Base-by-base conservation (phyloP, 2,113 vertebrate species). In the Gymnarchus niloticus region DNA sequence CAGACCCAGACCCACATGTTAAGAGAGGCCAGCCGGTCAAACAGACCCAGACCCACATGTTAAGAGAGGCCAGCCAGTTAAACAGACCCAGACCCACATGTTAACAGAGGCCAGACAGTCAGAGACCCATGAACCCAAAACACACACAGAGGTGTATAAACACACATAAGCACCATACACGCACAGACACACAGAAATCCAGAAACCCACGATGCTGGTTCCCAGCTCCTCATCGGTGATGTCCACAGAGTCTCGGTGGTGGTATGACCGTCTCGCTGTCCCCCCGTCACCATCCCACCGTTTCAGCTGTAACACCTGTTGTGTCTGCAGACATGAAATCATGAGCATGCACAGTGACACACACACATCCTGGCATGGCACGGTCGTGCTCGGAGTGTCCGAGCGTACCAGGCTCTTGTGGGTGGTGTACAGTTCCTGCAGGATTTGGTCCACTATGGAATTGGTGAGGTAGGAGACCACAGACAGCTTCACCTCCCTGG, bases 191-290 rank as follows among this genome's bases (percentile, higher is more conserved):
- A 76, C 44, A 86, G 28, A 84, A 51, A 69, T 46, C 61, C 83
- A 83, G 44, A 85, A 41, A 91, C 93, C 93, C 87, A 94, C 93
- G 59, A 94, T 94, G 91, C 92, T 93, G 89, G 91, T 92, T 87
- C 92, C 76, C 83, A 94, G 89, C 90, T 94, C 93, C 83, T 94
- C 93, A 2, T 94, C 93, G 7, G 93, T 94, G 89, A 94, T 92
- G 83, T 94, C 93, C 91, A 93, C 90, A 76, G 93, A 94, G 90
- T 94, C 92, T 87, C 92, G 88, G 88, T 93, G 91, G 87, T 92
- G 88, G 92, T 94, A 92, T 19, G 91, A 92, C 83, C 92, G 90
- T 89, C 92, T 92, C 2, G 88, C 89, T 0, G 90, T 91, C 69
- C 91, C 93, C 0, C 91, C 92, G 4, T 69, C 61, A 2, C 93